Base-by-base conservation (phyloP, 2,888 invertebrate genomes). In the Uloborus plumipes region DNA sequence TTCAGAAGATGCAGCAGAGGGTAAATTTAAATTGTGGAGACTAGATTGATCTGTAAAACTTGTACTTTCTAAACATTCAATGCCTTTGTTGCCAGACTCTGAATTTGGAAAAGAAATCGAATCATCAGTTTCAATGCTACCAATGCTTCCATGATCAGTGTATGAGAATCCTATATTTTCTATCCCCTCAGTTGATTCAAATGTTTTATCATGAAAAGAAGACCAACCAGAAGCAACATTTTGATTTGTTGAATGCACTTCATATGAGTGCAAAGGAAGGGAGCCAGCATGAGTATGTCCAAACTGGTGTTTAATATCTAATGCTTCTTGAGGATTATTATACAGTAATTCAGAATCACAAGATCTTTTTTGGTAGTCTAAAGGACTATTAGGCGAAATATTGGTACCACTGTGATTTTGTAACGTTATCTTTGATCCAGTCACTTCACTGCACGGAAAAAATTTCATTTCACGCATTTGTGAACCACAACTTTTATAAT, bases 151-250 rank as follows among this genome's bases (percentile, higher is more conserved):
- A 61, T 75, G 76, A 50, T 82, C 81, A 11, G 22, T 49, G 39
- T 26, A 82, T 14, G 71, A 61, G 64, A 82, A 82, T 61, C 81
- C 76, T 61, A 76, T 66, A 53, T 76, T 82, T 61, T 82, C 71
- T 49, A 82, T 75, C 22, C 81, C 75, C 66, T 65, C 71, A 61
- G 81, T 76, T 31, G 81, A 76, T 18, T 69, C 69, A 53, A 55
- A 58, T 14, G 39, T 39, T 22, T 61, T 61, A 20, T 16, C 18
- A 18, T 20, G 16, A 26, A 18, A 22, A 55, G n/a, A 20, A 20
- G 18, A 18, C 18, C 18, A 55, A 55, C n/a, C 15, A 51, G 66
- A 51, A 49, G 14, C 20, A 49, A 20, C n/a, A 22, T 15, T 51
- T 22, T 20, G 50, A 11, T 49, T 65, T 9, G 66, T 22, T 15